A percentile compares a stretch with the other conserved stretches of the same genome.
phyloP scores from a whole-genome alignment of 2,797 vertebrate species.

The Muscicapa comitata region DNA sequence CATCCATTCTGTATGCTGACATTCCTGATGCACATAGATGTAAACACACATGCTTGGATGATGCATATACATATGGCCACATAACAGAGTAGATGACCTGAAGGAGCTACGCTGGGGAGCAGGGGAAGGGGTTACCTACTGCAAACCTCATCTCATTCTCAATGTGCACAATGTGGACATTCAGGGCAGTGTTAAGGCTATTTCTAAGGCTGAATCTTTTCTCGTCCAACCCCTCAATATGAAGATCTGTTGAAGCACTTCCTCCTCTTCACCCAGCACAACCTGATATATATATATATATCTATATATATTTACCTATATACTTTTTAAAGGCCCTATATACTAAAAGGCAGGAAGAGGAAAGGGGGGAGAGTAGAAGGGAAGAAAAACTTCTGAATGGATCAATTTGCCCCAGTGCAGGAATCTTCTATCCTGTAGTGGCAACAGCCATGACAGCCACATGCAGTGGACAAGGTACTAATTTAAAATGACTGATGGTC shows the following conservation, averaged over 20 bases:
- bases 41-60: constrained; percentile 61
- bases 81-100: constrained; percentile 36
- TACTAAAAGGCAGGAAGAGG: constrained; percentile 18
- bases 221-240: background rate
- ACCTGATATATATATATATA: background rate
- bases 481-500: background rate
- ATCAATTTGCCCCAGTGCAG: constrained; percentile 33
- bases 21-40: constrained; percentile 24
- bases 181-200: constrained; percentile 73
- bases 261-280: constrained; percentile 26
- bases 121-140: constrained; percentile 2
- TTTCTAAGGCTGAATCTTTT: constrained; percentile 64
- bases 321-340: constrained; percentile 45
- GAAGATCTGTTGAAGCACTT: constrained; percentile 16
- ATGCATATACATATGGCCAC: constrained; percentile 36
- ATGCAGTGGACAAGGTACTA: background rate
- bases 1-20: constrained; percentile 64
- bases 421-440: background rate
- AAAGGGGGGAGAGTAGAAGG: background rate
- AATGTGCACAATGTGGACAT: constrained; percentile 49
- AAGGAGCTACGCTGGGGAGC: constrained; percentile 30
- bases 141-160: background rate
- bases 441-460: background rate
- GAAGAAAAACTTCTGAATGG: background rate
- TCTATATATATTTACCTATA: constrained; percentile 34